Evolutionary conservation across 2,797 vertebrate species (phyloP).

Genomic region (Muscicapa striata): DNA sequence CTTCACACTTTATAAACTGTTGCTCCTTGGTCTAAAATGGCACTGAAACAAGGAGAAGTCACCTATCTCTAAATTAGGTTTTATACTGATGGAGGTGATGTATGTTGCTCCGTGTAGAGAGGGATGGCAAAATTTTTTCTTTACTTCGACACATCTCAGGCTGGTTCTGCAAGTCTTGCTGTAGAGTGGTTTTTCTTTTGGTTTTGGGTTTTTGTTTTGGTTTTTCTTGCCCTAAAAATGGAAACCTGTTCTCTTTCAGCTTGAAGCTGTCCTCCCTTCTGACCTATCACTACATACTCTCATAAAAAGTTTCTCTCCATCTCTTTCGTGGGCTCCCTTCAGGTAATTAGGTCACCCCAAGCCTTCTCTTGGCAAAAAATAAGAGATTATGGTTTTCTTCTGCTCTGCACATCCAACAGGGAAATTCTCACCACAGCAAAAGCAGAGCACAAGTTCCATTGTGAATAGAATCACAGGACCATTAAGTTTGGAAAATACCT

Average conservation of each 20-base stretch:
- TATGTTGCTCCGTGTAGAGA: accelerated
- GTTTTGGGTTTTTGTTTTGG: neutral
- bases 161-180: neutral
- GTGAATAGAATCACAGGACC: neutral
- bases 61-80: neutral
- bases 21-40: neutral
- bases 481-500: neutral
- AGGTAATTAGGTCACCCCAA: neutral
- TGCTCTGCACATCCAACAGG: neutral
- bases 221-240: neutral
- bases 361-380: neutral
- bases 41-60: neutral
- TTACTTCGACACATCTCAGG: neutral
- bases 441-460: neutral
- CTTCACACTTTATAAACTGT: neutral
- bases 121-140: neutral
- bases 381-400: neutral
- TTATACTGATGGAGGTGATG: neutral
- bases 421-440: neutral
- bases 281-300: too few relatives aligned
- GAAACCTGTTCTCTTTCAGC: neutral
- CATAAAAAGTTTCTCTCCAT: neutral
- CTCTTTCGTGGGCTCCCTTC: neutral
- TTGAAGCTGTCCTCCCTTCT: neutral
- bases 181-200: neutral